Percentiles rank a stretch among this genome's conserved stretches.
Conservation (phyloP, 23 tunicate genomes). For the Ciona savignyi region DNA sequence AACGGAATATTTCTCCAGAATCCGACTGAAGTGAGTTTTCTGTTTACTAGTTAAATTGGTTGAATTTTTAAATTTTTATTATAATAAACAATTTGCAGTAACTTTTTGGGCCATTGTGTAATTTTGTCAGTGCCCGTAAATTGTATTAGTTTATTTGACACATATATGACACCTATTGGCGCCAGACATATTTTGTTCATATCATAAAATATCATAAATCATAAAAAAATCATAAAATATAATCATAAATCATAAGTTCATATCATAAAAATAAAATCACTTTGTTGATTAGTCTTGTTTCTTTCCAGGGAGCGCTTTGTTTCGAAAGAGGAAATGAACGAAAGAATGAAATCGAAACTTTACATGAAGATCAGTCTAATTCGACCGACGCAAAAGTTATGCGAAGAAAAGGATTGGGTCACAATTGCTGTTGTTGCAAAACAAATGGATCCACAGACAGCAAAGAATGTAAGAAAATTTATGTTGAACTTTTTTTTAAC, state of each 20-base stretch:
- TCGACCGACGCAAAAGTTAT: constrained; percentile 34
- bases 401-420: constrained; percentile 78
- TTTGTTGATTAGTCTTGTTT: background rate
- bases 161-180: too few species aligned
- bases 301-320: constrained; percentile 36
- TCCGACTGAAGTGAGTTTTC: constrained; percentile 46
- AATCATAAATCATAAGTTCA: too few species aligned
- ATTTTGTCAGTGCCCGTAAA: background rate
- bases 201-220: too few species aligned
- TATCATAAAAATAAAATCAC: background rate
- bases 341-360: constrained; percentile 61
- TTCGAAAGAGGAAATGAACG: constrained; percentile 39
- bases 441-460: constrained; percentile 72
- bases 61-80: background rate
- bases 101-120: too few species aligned
- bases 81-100: too few species aligned
- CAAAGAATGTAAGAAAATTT: constrained; percentile 58
- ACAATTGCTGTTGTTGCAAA: constrained; percentile 81
- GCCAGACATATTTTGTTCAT: too few species aligned
- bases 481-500: too few species aligned
- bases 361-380: constrained; percentile 36
- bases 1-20: constrained; percentile 52
- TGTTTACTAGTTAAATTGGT: background rate
- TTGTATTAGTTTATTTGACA: background rate
- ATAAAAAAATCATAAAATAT: too few species aligned